phyloP scores from a whole-genome alignment of 2,113 vertebrate species.

The Emydocephalus ijimae region DNA sequence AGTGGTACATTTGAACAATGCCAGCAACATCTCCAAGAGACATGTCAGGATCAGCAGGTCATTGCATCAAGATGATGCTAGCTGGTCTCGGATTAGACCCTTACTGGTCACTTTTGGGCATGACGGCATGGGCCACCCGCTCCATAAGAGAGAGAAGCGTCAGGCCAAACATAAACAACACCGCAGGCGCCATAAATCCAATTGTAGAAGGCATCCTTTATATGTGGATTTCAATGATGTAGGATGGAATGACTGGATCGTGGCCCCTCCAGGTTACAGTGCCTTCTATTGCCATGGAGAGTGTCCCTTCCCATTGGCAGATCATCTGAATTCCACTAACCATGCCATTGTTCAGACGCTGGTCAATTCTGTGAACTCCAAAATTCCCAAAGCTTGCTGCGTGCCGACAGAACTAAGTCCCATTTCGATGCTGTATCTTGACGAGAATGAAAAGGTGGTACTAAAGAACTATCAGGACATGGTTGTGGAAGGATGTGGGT shows the following conservation, averaged over 20 bases:
- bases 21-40: conserved; percentile 72
- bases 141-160: conserved; percentile 89
- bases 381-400: conserved; percentile 97
- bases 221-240: conserved; percentile 99
- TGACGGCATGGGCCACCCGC: conserved; percentile 88
- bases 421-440: conserved; percentile 97
- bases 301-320: conserved; percentile 94
- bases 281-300: conserved; percentile 98
- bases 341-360: conserved; percentile 98
- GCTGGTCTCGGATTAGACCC: conserved; percentile 89
- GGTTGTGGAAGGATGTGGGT: conserved; percentile 98
- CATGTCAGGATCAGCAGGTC: conserved; percentile 96
- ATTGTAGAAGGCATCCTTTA: conserved; percentile 90
- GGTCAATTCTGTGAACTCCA: conserved; percentile 97
- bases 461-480: conserved; percentile 99
- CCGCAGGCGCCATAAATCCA: conserved; percentile 86
- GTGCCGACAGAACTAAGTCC: conserved; percentile 97
- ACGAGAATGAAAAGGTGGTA: conserved; percentile 97
- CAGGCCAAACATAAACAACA: conserved; percentile 85
- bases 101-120: conserved; percentile 94
- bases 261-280: conserved; percentile 94
- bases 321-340: conserved; percentile 98
- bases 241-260: conserved; percentile 99
- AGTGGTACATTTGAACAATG: conserved; percentile 82
- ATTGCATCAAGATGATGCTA: conserved; percentile 86